Percentiles rank a stretch among this genome's conserved stretches.
Evolutionary conservation across 2,888 invertebrate genomes (phyloP).

Genomic region (Andrena praecox): DNA sequence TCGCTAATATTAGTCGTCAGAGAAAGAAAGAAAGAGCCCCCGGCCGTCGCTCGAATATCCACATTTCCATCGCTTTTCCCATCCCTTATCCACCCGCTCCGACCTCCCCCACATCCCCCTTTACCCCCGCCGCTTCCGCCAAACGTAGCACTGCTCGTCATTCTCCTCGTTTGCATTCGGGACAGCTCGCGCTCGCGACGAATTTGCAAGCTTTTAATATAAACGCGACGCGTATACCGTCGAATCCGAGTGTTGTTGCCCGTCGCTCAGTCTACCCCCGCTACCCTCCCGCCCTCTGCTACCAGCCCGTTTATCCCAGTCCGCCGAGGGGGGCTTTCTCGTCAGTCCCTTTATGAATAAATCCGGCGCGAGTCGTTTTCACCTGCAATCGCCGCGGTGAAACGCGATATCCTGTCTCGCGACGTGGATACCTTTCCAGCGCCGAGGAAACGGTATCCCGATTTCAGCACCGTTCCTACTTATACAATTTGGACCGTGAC

Average conservation of each 20-base stretch:
- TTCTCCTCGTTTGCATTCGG: conserved; percentile 72
- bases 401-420: conserved; percentile 66
- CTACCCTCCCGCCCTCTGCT: conserved; percentile 12
- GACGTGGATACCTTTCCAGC: conserved; percentile 38
- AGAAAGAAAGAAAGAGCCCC: conserved; percentile 1
- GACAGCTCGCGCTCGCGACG: conserved; percentile 71
- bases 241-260: conserved; percentile 72
- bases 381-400: conserved; percentile 69
- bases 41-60: conserved; percentile 57
- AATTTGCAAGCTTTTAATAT: conserved; percentile 78
- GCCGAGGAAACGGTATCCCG: conserved; percentile 23
- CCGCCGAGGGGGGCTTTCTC: conserved; percentile 38
- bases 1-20: conserved; percentile 74
- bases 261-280: conserved; percentile 39
- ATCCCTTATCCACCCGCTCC: conserved; percentile 45
- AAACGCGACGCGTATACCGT: conserved; percentile 72
- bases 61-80: conserved; percentile 73
- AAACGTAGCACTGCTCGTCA: conserved; percentile 57
- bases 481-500: not conserved
- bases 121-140: conserved; percentile 24
- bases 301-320: conserved; percentile 26
- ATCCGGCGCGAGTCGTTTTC: conserved; percentile 69
- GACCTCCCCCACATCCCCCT: conserved; percentile 2
- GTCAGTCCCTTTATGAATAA: conserved; percentile 72
- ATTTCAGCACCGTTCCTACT: conserved; percentile 32